Conservation (phyloP, 2,113 vertebrate genomes). For the Lutjanus erythropterus region DNA sequence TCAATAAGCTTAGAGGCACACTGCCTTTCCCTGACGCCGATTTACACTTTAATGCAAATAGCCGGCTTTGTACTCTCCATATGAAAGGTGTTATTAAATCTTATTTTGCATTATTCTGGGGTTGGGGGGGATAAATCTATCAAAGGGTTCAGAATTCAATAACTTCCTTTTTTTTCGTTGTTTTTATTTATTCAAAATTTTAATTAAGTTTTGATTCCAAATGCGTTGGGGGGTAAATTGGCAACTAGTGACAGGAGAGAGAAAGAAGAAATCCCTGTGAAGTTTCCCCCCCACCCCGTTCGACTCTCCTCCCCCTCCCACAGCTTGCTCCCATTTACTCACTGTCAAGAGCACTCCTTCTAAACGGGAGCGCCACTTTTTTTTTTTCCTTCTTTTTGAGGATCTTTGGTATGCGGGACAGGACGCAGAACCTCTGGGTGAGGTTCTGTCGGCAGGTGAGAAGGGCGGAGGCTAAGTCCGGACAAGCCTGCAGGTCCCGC, state of each 20-base stretch:
- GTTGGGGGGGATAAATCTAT: slow-evolving; percentile 85
- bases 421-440: slow-evolving; percentile 1
- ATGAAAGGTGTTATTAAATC: slow-evolving; percentile 88
- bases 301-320: slow-evolving; percentile 9
- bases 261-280: slow-evolving; percentile 71
- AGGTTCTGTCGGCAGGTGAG: slow-evolving; percentile 21
- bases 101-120: slow-evolving; percentile 87
- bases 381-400: slow-evolving; percentile 1
- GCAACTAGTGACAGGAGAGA: slow-evolving; percentile 64
- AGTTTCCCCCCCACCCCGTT: slow-evolving; percentile 18
- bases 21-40: slow-evolving; percentile 75
- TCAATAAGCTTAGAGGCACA: slow-evolving; percentile 85
- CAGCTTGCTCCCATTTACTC: slow-evolving; percentile 45
- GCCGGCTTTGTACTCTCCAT: slow-evolving; percentile 83
- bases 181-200: slow-evolving; percentile 86
- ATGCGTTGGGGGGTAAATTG: slow-evolving; percentile 74
- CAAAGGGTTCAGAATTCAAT: slow-evolving; percentile 87
- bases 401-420: slow-evolving; percentile 3
- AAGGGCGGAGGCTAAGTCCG: neutral
- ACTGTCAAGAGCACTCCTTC: slow-evolving; percentile 46
- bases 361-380: slow-evolving; percentile 12
- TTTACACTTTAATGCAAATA: slow-evolving; percentile 87
- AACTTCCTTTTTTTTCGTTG: slow-evolving; percentile 74
- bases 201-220: slow-evolving; percentile 83
- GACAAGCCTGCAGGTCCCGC: slow-evolving; percentile 17